Evolutionary conservation across 2,888 invertebrate species (phyloP), one percentile per base, ranked within the genome.

Genomic region (Hemistola chrysoprasaria): DNA sequence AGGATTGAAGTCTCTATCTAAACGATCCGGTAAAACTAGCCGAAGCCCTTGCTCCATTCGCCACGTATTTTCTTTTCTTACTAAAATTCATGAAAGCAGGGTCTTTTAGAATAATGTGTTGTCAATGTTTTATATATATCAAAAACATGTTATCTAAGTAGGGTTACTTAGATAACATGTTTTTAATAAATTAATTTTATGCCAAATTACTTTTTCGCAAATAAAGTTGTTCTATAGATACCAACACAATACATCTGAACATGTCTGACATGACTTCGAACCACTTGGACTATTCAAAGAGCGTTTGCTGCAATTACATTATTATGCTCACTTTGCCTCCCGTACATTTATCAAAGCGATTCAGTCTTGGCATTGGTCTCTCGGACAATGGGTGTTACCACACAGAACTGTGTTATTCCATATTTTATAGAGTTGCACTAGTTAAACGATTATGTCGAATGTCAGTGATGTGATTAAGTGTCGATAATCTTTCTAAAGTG

Each of bases 271-370:
- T 46, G 34, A 47, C 41, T 38, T 37, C 34, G 30, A 40, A 46
- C 51, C 49, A 38, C 62, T 69, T 70, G 62, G 76, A 79, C 85
- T 82, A 87, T 87, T 87, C 86, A 87, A 74, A 78, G 79, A 83
- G 84, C 83, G 81, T 85, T 87, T 74, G 73, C 71, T 67, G 82
- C 87, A 88, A 88, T 88, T 87, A 88, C 65, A 83, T 85, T 79
- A 83, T 88, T 88, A 88, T 83, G 83, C 69, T 82, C 87, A 78
- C 85, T 78, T 78, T 78, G 78, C 62, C 78, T 72, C 73, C 65
- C 59, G 67, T 72, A 80, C 83, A 77, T 80, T 76, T 78, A 78
- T 81, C 78, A 78, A 76, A 75, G 74, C 74, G 69, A 71, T 65
- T 81, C 86, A 87, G 87, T 86, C 77, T 82, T 71, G 71, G 66